Evolutionary conservation across 2,113 vertebrate genomes (phyloP).

Genomic region (Eulemur macaco): DNA sequence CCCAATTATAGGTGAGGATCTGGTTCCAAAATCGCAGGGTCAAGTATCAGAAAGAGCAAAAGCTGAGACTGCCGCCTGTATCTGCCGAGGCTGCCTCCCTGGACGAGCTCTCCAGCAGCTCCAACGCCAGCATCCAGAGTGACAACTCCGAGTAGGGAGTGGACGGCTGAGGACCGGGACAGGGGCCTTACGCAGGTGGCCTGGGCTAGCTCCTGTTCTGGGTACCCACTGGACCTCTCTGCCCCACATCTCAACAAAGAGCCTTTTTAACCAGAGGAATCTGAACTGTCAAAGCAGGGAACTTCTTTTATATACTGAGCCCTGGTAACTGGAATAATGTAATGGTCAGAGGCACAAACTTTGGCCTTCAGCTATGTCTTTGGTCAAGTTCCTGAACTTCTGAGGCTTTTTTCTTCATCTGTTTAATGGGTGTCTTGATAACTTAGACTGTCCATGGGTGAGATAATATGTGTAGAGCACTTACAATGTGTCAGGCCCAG

Average conservation of each 20-base stretch:
- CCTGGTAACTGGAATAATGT: background rate
- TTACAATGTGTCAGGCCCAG: background rate
- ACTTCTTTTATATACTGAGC: background rate
- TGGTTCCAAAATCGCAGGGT: constrained; percentile 90
- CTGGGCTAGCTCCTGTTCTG: background rate
- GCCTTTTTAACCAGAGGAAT: background rate
- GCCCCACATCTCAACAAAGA: background rate
- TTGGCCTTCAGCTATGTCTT: background rate
- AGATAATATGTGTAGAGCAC: background rate
- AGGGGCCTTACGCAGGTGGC: background rate
- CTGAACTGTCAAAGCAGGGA: background rate
- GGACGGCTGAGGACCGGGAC: constrained; percentile 38
- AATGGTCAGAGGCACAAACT: background rate
- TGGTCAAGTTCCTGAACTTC: background rate
- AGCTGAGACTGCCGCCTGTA: constrained; percentile 71
- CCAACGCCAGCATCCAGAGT: background rate
- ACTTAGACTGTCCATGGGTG: background rate
- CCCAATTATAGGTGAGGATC: constrained; percentile 83
- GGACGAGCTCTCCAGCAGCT: constrained; percentile 56
- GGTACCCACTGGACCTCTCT: background rate
- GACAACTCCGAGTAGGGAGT: constrained; percentile 61
- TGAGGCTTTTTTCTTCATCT: background rate
- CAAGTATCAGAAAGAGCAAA: constrained; percentile 89
- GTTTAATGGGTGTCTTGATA: background rate
- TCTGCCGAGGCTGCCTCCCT: constrained; percentile 33